These are phyloP conservation scores for Nymphalis urticae DNA, from an alignment of 2,888 invertebrate species.

Conservation along the genomic window DNA sequence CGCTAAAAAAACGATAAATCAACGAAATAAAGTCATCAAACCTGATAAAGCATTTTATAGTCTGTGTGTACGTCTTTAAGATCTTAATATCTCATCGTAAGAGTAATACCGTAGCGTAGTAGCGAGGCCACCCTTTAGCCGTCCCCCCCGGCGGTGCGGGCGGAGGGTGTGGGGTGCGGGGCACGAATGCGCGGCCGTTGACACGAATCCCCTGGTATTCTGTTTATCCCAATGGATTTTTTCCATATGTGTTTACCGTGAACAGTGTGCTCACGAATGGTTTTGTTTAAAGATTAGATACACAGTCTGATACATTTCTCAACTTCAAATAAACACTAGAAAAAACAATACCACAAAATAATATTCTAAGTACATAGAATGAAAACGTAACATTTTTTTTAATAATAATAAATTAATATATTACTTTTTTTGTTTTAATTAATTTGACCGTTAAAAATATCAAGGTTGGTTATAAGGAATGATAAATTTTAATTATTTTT, in stretches of 20 bases:
- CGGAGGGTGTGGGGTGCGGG: constrained; percentile 43
- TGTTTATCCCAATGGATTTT: constrained; percentile 75
- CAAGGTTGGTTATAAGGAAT: too few relatives aligned
- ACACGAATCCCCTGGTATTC: constrained; percentile 71
- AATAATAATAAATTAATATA: too few relatives aligned
- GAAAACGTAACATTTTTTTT: too few relatives aligned
- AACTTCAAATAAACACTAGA: constrained; percentile 29
- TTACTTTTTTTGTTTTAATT: too few relatives aligned
- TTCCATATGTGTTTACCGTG: constrained; percentile 64
- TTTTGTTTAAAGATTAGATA: constrained; percentile 60
- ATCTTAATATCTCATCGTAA: constrained; percentile 69
- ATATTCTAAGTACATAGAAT: background rate
- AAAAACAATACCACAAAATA: background rate
- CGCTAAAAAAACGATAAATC: constrained; percentile 46
- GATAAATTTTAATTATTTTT: too few relatives aligned
- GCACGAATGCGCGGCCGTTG: constrained; percentile 71
- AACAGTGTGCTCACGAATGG: constrained; percentile 64
- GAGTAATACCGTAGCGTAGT: constrained; percentile 63
- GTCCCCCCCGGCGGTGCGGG: constrained; percentile 45
- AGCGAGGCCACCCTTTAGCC: constrained; percentile 71
- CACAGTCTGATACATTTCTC: constrained; percentile 44
- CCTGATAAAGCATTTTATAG: constrained; percentile 65
- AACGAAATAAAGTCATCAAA: constrained; percentile 56
- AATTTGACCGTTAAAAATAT: too few relatives aligned
- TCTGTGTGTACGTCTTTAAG: constrained; percentile 62